These are phyloP conservation scores for Drosophila fulvimacula DNA, from an alignment of 2,888 invertebrate species.

Conservation along the genomic window DNA sequence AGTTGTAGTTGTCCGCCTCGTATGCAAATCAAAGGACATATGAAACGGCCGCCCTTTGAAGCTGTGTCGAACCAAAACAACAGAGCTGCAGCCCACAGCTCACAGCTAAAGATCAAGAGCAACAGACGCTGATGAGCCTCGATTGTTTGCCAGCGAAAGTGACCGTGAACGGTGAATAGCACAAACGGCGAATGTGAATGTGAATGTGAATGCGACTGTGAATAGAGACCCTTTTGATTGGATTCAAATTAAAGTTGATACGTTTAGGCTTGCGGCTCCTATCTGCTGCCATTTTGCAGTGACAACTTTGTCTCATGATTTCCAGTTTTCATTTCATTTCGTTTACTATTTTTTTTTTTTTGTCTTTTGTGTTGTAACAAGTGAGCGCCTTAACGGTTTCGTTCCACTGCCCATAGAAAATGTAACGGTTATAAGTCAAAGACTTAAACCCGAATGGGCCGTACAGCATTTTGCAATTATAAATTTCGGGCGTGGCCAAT, in stretches of 20 bases:
- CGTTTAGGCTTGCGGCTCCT: constrained; percentile 30
- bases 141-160: constrained; percentile 70
- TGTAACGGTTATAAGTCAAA: constrained; percentile 54
- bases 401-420: constrained; percentile 35
- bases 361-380: constrained; percentile 58
- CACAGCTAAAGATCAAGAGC: constrained; percentile 46
- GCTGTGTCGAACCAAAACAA: constrained; percentile 45
- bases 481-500: constrained; percentile 61
- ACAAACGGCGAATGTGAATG: constrained; percentile 43
- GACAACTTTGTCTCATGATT: constrained; percentile 55
- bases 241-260: constrained; percentile 74
- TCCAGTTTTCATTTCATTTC: constrained; percentile 30
- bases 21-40: constrained; percentile 71
- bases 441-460: constrained; percentile 20
- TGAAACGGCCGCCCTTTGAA: constrained; percentile 54
- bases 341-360: constrained; percentile 7
- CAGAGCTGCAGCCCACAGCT: constrained; percentile 22
- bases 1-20: constrained; percentile 44
- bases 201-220: constrained; percentile 51
- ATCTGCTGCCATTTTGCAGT: constrained; percentile 51
- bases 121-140: constrained; percentile 70
- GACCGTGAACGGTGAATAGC: constrained; percentile 49
- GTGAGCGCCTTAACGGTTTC: constrained; percentile 67
- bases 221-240: constrained; percentile 66
- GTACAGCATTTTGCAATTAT: constrained; percentile 74